phyloP scores from a whole-genome alignment of 2,113 vertebrate genomes.

The Lethenteron reissneri region DNA sequence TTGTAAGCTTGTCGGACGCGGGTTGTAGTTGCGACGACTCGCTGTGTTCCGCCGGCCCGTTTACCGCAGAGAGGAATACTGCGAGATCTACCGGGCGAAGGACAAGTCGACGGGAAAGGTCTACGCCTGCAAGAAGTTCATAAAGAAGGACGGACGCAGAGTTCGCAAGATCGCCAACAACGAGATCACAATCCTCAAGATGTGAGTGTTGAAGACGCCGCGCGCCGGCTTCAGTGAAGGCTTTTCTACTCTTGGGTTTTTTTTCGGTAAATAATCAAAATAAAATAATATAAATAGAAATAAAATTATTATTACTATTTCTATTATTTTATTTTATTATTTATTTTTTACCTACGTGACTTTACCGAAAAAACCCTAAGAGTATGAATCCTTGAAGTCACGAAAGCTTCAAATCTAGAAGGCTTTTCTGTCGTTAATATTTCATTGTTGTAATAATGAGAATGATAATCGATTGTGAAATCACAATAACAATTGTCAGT shows the following conservation, averaged over 20 bases:
- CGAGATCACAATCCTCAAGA: conserved; percentile 87
- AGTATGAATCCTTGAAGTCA: too few relatives aligned
- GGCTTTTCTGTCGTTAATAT: background rate
- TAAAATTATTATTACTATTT: background rate
- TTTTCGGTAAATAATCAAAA: background rate
- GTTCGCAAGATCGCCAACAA: conserved; percentile 92
- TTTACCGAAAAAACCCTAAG: too few relatives aligned
- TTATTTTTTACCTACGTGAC: too few relatives aligned
- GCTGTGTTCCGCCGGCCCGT: too few relatives aligned
- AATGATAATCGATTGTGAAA: too few relatives aligned
- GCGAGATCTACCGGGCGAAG: conserved; percentile 92
- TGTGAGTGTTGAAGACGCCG: conserved; percentile 32
- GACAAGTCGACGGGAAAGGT: conserved; percentile 73
- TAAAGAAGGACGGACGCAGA: conserved; percentile 86
- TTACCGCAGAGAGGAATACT: conserved; percentile 68
- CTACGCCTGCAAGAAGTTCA: conserved; percentile 89
- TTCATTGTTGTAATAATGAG: too few relatives aligned
- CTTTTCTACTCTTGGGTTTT: background rate
- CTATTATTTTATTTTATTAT: background rate
- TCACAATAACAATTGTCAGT: too few relatives aligned
- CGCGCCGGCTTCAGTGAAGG: background rate
- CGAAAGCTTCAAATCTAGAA: background rate
- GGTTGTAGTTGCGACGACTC: too few relatives aligned
- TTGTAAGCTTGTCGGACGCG: too few relatives aligned
- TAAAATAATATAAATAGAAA: background rate